Conservation (phyloP, 2,797 vertebrate genomes). For the Malacoraja senta region DNA sequence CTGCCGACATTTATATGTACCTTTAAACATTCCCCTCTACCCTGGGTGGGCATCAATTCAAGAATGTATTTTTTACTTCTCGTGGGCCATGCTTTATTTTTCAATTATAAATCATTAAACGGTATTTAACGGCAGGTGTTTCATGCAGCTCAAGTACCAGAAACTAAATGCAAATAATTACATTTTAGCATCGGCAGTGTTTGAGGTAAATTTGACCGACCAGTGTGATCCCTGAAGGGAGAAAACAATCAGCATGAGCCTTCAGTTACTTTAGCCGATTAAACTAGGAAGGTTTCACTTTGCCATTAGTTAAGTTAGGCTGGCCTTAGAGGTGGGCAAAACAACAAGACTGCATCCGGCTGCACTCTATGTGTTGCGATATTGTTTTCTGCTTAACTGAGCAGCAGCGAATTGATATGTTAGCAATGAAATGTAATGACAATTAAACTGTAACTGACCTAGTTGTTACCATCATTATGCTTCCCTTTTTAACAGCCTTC, state of each 20-base stretch:
- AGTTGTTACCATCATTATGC: conserved; percentile 84
- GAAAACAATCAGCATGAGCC: conserved; percentile 64
- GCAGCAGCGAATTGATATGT: conserved; percentile 83
- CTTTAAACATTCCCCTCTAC: neutral
- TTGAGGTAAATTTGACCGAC: conserved; percentile 66
- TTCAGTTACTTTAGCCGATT: conserved; percentile 66
- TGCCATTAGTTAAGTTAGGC: conserved; percentile 60
- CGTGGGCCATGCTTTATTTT: neutral
- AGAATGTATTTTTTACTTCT: neutral
- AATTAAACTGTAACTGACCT: conserved; percentile 98
- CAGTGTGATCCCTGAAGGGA: conserved; percentile 57
- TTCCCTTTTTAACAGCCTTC: conserved; percentile 78
- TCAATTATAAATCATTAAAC: conserved; percentile 49
- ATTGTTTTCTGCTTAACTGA: conserved; percentile 86
- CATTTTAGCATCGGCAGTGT: conserved; percentile 64
- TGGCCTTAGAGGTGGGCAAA: conserved; percentile 60
- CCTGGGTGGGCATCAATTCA: neutral
- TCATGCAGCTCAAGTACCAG: conserved; percentile 55
- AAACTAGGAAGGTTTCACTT: conserved; percentile 61
- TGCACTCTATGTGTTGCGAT: conserved; percentile 62
- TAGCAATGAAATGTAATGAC: conserved; percentile 85
- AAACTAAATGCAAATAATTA: conserved; percentile 68
- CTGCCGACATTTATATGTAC: neutral
- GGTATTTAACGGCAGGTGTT: conserved; percentile 64
- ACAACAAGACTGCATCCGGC: conserved; percentile 58